Conservation (phyloP, 2,113 vertebrate species). For the Azemiops feae region DNA sequence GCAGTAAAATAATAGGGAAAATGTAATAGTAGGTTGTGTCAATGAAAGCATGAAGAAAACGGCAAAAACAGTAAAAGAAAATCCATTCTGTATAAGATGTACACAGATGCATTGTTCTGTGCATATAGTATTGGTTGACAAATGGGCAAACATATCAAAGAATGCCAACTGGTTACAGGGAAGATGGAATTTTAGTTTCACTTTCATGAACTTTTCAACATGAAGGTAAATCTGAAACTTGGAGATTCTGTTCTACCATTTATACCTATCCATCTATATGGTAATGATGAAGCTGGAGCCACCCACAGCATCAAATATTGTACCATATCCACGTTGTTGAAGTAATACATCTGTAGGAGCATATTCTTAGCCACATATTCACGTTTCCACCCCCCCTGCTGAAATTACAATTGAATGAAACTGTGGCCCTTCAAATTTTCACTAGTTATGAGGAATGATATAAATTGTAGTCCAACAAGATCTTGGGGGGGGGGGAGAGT, state of each 20-base stretch:
- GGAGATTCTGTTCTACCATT: neutral
- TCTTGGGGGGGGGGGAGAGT: neutral
- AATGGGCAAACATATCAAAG: neutral
- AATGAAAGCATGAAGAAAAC: neutral
- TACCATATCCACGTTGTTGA: neutral
- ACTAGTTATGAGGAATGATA: neutral
- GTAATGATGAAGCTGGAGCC: neutral
- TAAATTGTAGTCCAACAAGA: neutral
- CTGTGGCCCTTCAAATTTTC: neutral
- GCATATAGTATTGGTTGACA: neutral
- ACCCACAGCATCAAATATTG: neutral
- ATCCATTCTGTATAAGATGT: neutral
- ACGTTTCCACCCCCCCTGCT: neutral
- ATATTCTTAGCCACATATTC: neutral
- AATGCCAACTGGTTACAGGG: neutral
- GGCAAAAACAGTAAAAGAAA: neutral
- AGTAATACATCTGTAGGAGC: neutral
- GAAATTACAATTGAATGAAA: neutral
- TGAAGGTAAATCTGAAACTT: neutral
- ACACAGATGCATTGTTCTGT: neutral
- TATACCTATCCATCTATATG: neutral
- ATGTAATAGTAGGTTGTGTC: neutral
- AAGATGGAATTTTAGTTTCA: neutral
- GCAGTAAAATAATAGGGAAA: neutral
- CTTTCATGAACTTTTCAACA: neutral